phyloP scores from a whole-genome alignment of 1,140 invertebrate species.

The Drosophila pseudoananassae region DNA sequence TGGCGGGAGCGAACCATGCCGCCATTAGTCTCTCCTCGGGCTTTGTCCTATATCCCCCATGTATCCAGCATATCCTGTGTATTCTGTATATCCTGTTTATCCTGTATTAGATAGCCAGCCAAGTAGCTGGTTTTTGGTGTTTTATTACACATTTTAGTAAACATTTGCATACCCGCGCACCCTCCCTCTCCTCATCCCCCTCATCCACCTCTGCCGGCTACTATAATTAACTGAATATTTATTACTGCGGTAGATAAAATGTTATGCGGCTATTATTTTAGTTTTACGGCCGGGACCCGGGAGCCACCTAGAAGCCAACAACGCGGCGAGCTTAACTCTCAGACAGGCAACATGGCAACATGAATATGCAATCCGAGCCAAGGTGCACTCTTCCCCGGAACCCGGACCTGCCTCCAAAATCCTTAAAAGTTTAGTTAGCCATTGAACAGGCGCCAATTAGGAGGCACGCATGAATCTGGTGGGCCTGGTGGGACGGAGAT shows the following conservation, averaged over 20 bases:
- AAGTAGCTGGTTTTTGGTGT: constrained; percentile 33
- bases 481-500: too few relatives aligned
- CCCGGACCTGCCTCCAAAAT: not conserved
- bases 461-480: constrained; percentile 15
- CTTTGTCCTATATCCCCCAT: not conserved
- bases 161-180: constrained; percentile 59
- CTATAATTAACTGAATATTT: constrained; percentile 82
- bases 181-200: not conserved
- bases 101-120: constrained; percentile 33
- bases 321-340: constrained; percentile 64
- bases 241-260: constrained; percentile 83
- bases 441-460: constrained; percentile 66
- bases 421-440: constrained; percentile 17
- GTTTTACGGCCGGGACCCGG: constrained; percentile 62
- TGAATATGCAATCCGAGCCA: constrained; percentile 61
- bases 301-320: too few relatives aligned
- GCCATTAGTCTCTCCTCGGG: not conserved
- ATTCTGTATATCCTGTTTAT: not conserved
- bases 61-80: not conserved
- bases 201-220: too few relatives aligned
- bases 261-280: constrained; percentile 82
- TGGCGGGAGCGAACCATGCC: not conserved
- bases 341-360: constrained; percentile 27
- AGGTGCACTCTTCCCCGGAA: constrained; percentile 49
- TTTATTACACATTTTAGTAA: constrained; percentile 35